Conservation (phyloP, 92 coral and sea anemone genomes). For the Palythoa caribaeorum region DNA sequence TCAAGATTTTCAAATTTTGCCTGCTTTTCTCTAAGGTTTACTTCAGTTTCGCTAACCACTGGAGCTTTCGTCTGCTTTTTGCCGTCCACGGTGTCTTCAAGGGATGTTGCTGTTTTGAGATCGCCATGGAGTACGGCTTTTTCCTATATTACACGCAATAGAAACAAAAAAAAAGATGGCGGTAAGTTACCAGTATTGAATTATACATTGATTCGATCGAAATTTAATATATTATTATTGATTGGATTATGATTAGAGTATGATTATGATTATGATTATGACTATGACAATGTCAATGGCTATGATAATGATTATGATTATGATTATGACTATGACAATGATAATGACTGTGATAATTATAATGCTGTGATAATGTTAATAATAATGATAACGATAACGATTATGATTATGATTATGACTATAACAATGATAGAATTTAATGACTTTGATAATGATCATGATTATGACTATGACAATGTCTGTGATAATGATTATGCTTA, state of each 20-base stretch:
- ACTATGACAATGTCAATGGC: not conserved
- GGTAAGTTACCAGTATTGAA: too few relatives aligned
- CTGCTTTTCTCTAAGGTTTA: conserved; percentile 32
- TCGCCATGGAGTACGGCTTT: conserved; percentile 33
- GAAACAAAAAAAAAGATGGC: not conserved
- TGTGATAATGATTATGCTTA: not conserved
- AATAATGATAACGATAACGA: not conserved
- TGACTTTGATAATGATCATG: not conserved
- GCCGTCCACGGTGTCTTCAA: conserved; percentile 12
- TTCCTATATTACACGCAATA: not conserved
- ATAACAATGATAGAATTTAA: not conserved
- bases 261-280: not conserved
- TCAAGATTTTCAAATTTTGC: conserved; percentile 45
- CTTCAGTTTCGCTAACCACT: conserved; percentile 22
- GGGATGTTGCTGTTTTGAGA: not conserved
- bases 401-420: not conserved
- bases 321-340: conserved; percentile 17
- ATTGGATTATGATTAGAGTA: too few relatives aligned
- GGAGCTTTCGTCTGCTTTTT: conserved; percentile 4
- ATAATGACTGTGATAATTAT: not conserved
- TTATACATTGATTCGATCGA: not conserved
- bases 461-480: not conserved
- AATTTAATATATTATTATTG: too few relatives aligned
- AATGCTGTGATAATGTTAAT: not conserved
- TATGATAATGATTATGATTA: not conserved